These are phyloP conservation scores for Pocillopora grandis DNA, from an alignment of 92 coral and sea anemone genomes.

Conservation along the genomic window DNA sequence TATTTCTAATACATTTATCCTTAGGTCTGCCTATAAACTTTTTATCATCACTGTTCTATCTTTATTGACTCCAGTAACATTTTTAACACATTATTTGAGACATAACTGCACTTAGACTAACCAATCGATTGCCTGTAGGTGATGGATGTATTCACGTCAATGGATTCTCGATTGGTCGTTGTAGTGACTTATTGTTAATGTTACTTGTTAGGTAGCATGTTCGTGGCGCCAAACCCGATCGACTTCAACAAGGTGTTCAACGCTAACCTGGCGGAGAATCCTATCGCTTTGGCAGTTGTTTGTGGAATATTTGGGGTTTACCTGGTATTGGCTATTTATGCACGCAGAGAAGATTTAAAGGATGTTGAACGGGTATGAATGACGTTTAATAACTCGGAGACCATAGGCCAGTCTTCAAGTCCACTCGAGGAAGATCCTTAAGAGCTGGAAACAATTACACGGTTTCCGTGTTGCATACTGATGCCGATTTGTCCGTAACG, in stretches of 20 bases:
- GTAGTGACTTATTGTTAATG: too few relatives aligned
- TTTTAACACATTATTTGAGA: too few relatives aligned
- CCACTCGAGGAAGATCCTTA: too few relatives aligned
- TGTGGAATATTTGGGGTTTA: constrained; percentile 77
- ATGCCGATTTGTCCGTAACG: too few relatives aligned
- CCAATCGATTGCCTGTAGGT: background rate
- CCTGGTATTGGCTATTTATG: constrained; percentile 81
- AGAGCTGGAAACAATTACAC: too few relatives aligned
- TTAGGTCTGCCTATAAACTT: too few relatives aligned
- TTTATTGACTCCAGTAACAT: too few relatives aligned
- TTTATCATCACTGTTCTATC: too few relatives aligned
- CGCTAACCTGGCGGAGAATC: constrained; percentile 87
- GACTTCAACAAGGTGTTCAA: constrained; percentile 91
- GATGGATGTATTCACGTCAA: background rate
- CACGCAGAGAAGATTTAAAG: constrained; percentile 87
- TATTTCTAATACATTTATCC: too few relatives aligned
- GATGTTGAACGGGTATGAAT: constrained; percentile 77
- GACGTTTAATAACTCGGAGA: background rate
- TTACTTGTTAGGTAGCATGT: constrained; percentile 75
- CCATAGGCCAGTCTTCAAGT: too few relatives aligned
- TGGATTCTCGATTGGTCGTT: background rate
- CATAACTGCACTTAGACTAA: background rate
- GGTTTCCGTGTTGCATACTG: too few relatives aligned
- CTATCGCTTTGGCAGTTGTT: constrained; percentile 79
- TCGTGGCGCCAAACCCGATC: constrained; percentile 94